Evolutionary conservation across 2,113 vertebrate species (phyloP).

Genomic region (Oxygymnocypris stewartii): DNA sequence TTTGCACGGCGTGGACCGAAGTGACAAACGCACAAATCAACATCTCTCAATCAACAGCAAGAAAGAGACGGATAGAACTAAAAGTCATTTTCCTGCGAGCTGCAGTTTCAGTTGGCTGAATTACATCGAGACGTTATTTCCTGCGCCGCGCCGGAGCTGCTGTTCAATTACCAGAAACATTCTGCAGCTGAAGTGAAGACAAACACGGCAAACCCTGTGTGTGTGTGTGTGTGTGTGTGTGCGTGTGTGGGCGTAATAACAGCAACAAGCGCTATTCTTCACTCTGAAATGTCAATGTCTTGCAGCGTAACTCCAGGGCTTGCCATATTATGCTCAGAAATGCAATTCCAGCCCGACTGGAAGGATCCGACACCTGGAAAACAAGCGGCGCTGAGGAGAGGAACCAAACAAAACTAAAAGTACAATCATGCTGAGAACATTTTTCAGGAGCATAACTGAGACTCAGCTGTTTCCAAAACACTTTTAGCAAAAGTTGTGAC

Average conservation of each 20-base stretch:
- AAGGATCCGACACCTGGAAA: conserved; percentile 37
- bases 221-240: too few species aligned
- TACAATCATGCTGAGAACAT: neutral
- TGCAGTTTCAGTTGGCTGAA: conserved; percentile 57
- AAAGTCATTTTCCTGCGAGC: conserved; percentile 61
- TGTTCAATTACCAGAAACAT: conserved; percentile 79
- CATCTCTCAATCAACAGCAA: conserved; percentile 1
- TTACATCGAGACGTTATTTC: conserved; percentile 69
- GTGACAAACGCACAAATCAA: neutral
- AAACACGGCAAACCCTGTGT: conserved; percentile 7
- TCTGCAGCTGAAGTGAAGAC: conserved; percentile 41
- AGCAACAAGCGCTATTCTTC: conserved; percentile 52
- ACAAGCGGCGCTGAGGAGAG: neutral
- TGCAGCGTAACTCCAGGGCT: conserved; percentile 54
- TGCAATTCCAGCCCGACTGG: conserved; percentile 45
- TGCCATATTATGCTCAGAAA: conserved; percentile 44
- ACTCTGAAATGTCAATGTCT: conserved; percentile 70
- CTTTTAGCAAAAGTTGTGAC: too few species aligned
- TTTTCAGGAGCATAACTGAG: neutral
- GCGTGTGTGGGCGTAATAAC: conserved; percentile 25
- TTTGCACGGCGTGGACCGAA: neutral
- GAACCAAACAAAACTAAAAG: neutral
- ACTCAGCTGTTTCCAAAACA: neutral
- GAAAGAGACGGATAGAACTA: conserved; percentile 49
- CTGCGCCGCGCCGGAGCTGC: conserved; percentile 63